Evolutionary conservation across 1,140 invertebrate species (phyloP).

Genomic region (Anthonomus grandis): DNA sequence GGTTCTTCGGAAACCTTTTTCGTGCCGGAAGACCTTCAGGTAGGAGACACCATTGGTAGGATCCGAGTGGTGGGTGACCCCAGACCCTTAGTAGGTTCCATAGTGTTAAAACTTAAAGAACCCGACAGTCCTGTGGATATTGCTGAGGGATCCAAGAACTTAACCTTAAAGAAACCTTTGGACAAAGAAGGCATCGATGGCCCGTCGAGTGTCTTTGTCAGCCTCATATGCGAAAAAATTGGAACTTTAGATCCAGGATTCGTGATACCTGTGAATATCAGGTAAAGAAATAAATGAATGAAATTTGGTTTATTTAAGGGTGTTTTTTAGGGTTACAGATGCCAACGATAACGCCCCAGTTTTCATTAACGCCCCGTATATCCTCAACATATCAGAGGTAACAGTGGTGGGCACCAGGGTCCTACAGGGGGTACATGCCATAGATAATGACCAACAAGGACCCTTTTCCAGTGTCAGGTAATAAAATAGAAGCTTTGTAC

Average conservation of each 20-base stretch:
- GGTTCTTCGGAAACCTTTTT: constrained; percentile 88
- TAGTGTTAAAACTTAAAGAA: constrained; percentile 75
- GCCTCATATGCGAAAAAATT: constrained; percentile 77
- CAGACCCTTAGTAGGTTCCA: constrained; percentile 62
- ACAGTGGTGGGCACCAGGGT: constrained; percentile 79
- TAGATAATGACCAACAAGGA: constrained; percentile 83
- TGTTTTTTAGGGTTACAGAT: constrained; percentile 74
- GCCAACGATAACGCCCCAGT: constrained; percentile 87
- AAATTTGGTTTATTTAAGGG: neutral
- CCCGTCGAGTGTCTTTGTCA: constrained; percentile 79
- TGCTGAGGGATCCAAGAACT: constrained; percentile 71
- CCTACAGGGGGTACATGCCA: constrained; percentile 70
- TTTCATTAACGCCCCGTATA: constrained; percentile 78
- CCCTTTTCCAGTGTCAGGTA: constrained; percentile 80
- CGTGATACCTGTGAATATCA: constrained; percentile 83
- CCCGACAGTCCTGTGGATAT: constrained; percentile 73
- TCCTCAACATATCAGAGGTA: constrained; percentile 80
- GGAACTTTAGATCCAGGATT: constrained; percentile 80
- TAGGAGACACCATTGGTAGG: constrained; percentile 70
- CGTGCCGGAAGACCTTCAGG: constrained; percentile 77
- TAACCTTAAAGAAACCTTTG: constrained; percentile 71
- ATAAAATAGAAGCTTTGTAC: neutral
- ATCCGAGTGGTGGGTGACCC: constrained; percentile 79
- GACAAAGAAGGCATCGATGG: constrained; percentile 83
- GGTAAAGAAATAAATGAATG: constrained; percentile 8